Evolutionary conservation across 2,797 vertebrate genomes (phyloP).

Genomic region (Typhlichthys subterraneus): DNA sequence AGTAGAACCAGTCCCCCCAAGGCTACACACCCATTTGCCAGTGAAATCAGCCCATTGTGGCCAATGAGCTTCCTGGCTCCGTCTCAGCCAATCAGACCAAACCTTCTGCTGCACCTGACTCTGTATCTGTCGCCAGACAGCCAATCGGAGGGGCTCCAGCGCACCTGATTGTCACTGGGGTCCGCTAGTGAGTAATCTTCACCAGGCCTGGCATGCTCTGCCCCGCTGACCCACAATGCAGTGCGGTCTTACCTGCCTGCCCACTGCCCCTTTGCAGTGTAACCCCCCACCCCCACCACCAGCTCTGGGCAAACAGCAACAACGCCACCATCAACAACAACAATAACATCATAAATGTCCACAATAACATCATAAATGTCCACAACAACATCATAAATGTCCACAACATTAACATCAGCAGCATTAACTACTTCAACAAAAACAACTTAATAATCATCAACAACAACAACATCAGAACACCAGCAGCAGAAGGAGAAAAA

Average conservation of each 20-base stretch:
- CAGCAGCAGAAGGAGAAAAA: conserved; percentile 32
- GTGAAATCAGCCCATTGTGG: conserved; percentile 48
- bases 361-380: conserved; percentile 52
- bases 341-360: conserved; percentile 3
- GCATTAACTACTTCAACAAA: too few species aligned
- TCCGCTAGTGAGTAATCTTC: conserved; percentile 38
- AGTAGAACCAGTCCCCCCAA: conserved; percentile 50
- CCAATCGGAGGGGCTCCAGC: conserved; percentile 61
- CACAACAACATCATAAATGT: conserved; percentile 47
- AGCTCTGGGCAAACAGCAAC: neutral
- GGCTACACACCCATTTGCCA: conserved; percentile 60
- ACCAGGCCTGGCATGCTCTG: neutral
- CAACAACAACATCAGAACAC: conserved; percentile 14
- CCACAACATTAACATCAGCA: conserved; percentile 1
- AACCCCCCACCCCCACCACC: conserved; percentile 25
- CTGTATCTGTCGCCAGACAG: conserved; percentile 61
- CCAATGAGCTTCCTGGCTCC: conserved; percentile 65
- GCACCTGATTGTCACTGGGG: conserved; percentile 67
- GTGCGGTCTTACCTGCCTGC: conserved; percentile 62
- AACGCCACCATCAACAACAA: conserved; percentile 22
- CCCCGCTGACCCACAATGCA: conserved; percentile 53
- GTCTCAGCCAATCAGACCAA: conserved; percentile 60
- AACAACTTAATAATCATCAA: conserved; percentile 2
- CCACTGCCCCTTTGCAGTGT: conserved; percentile 37
- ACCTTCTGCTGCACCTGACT: conserved; percentile 58